These are phyloP conservation scores for Hippocampus barbouri DNA, from an alignment of 2,113 vertebrate species.

Conservation along the genomic window DNA sequence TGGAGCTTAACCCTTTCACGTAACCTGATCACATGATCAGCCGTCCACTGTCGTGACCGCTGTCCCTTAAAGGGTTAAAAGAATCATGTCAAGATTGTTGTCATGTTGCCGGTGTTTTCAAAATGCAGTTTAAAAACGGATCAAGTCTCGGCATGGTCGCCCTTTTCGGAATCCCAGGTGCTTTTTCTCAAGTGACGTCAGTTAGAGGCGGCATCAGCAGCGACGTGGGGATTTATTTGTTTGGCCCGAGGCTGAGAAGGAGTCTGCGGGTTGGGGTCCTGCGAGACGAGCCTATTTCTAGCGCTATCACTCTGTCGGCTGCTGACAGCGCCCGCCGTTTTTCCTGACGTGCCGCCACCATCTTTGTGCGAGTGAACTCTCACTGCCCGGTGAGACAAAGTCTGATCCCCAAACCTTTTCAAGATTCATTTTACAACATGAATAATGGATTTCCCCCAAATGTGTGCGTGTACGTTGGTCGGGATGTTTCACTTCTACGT, in stretches of 20 bases:
- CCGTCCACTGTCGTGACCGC: no score
- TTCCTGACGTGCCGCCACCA: neutral
- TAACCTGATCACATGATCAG: no score
- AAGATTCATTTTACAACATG: no score
- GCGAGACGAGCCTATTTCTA: conserved; percentile 38
- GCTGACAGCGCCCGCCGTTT: conserved; percentile 7
- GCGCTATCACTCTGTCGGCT: conserved; percentile 31
- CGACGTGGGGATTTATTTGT: conserved; percentile 25
- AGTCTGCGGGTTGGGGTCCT: conserved; percentile 11
- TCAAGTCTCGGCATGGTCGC: no score
- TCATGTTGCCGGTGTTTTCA: no score
- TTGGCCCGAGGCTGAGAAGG: conserved; percentile 29
- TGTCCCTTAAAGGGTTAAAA: no score
- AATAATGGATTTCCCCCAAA: no score
- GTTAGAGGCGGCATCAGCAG: conserved; percentile 29
- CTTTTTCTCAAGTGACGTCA: conserved; percentile 28
- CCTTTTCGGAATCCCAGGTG: conserved; percentile 29
- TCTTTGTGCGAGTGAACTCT: neutral
- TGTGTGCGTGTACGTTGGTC: no score
- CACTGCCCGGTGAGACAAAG: neutral
- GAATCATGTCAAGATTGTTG: no score
- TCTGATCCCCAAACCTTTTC: no score
- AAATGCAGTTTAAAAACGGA: no score
- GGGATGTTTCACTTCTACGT: neutral
- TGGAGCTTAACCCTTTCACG: no score